Evolutionary conservation across 2,888 invertebrate species (phyloP).

Genomic region (Lasioglossum leucozonium): DNA sequence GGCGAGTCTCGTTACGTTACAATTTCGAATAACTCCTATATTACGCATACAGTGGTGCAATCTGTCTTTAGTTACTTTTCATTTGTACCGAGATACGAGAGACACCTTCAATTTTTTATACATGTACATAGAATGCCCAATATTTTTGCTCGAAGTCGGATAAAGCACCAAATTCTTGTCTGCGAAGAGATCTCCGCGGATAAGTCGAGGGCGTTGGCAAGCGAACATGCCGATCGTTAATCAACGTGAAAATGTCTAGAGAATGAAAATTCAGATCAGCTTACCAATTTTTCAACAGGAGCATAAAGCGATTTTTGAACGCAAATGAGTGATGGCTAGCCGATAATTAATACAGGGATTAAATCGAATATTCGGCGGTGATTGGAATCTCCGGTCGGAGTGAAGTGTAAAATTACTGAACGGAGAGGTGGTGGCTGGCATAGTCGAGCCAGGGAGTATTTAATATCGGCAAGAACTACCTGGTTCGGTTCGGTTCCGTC

Average conservation of each 20-base stretch:
- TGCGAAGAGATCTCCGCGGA: background rate
- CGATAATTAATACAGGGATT: background rate
- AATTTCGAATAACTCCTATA: no score
- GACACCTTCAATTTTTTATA: no score
- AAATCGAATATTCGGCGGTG: background rate
- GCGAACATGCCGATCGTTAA: no score
- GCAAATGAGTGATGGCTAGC: background rate
- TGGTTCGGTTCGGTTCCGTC: constrained; percentile 21
- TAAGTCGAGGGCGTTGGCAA: background rate
- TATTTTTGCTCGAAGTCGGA: no score
- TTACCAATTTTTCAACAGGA: background rate
- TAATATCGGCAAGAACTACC: constrained; percentile 38
- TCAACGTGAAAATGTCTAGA: background rate
- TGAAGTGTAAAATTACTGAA: background rate
- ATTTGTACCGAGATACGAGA: no score
- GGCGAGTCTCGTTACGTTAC: no score
- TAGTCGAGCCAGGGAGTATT: constrained; percentile 29
- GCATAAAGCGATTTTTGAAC: background rate
- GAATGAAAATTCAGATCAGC: background rate
- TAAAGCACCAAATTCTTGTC: no score
- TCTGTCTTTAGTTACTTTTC: no score
- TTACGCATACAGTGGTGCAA: no score
- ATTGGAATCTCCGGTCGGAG: background rate
- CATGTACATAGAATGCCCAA: no score
- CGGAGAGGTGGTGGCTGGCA: background rate